phyloP scores from a whole-genome alignment of 2,113 vertebrate genomes.

The Girardinichthys multiradiatus region DNA sequence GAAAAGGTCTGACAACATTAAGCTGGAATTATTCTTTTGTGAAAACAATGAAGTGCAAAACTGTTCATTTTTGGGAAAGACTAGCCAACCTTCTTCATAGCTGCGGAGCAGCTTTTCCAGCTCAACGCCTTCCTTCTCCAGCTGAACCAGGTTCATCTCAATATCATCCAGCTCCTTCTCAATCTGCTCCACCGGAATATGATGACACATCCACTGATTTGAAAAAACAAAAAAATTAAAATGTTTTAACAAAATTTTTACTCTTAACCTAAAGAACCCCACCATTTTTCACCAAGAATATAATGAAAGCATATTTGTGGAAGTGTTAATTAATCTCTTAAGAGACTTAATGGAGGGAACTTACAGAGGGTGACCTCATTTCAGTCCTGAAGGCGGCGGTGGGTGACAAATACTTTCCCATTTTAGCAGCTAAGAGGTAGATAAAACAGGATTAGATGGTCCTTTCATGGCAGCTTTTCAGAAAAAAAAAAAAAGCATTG shows the following conservation, averaged over 20 bases:
- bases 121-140: conserved; percentile 89
- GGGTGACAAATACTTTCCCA: conserved; percentile 75
- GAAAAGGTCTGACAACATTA: neutral
- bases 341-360: conserved; percentile 76
- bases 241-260: too few species aligned
- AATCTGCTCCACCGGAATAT: conserved; percentile 84
- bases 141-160: conserved; percentile 81
- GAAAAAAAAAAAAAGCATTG: conserved; percentile 62
- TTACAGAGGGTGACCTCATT: conserved; percentile 78
- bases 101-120: conserved; percentile 89
- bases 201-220: conserved; percentile 77
- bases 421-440: conserved; percentile 77
- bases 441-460: conserved; percentile 74
- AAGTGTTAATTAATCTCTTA: conserved; percentile 79
- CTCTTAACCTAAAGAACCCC: conserved; percentile 60
- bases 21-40: neutral
- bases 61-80: neutral
- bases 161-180: conserved; percentile 85
- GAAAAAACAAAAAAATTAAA: conserved; percentile 32
- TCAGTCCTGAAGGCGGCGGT: conserved; percentile 68
- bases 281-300: conserved; percentile 42
- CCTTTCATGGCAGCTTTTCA: conserved; percentile 63
- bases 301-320: conserved; percentile 70
- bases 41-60: neutral
- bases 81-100: conserved; percentile 86